A percentile compares a stretch with the other conserved stretches of the same genome.
phyloP scores from a whole-genome alignment of 2,888 invertebrate species.

The Nephrotoma flavescens region DNA sequence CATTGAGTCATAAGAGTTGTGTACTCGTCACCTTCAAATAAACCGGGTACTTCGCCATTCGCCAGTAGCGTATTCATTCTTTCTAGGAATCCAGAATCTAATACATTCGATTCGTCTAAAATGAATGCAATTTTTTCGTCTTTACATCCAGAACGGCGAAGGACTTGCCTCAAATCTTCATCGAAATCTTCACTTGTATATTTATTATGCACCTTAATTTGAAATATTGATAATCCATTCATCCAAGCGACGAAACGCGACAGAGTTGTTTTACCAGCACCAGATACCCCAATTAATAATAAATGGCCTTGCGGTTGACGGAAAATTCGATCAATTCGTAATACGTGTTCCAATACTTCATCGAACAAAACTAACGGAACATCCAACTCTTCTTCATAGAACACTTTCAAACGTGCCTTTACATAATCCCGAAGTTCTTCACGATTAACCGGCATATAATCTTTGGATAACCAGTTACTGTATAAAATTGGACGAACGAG shows the following conservation, averaged over 20 bases:
- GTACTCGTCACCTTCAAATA: conserved; percentile 95
- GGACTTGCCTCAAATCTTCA: conserved; percentile 85
- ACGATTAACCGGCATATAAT: conserved; percentile 91
- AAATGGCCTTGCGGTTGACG: conserved; percentile 97
- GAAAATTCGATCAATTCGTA: conserved; percentile 98
- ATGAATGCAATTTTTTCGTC: conserved; percentile 99
- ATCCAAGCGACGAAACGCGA: conserved; percentile 99
- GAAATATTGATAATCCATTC: conserved; percentile 98
- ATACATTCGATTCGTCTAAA: conserved; percentile 95
- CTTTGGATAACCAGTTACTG: conserved; percentile 98
- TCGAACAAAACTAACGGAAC: conserved; percentile 97
- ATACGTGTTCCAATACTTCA: conserved; percentile 97
- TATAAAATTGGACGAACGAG: conserved; percentile 90
- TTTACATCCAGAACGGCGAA: conserved; percentile 76
- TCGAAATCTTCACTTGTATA: conserved; percentile 98
- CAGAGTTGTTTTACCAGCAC: conserved; percentile 97
- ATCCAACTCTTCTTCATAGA: conserved; percentile 98
- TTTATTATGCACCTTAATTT: conserved; percentile 98
- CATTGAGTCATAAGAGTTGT: conserved; percentile 99
- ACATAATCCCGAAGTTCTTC: conserved; percentile 94
- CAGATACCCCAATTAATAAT: conserved; percentile 94
- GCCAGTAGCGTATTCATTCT: conserved; percentile 97
- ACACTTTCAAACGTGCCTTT: conserved; percentile 90
- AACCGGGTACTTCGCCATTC: conserved; percentile 87
- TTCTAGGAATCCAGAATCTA: conserved; percentile 97